These are phyloP conservation scores for Thalassarche chlororhynchos DNA, from an alignment of 2,113 vertebrate genomes.

Conservation along the genomic window DNA sequence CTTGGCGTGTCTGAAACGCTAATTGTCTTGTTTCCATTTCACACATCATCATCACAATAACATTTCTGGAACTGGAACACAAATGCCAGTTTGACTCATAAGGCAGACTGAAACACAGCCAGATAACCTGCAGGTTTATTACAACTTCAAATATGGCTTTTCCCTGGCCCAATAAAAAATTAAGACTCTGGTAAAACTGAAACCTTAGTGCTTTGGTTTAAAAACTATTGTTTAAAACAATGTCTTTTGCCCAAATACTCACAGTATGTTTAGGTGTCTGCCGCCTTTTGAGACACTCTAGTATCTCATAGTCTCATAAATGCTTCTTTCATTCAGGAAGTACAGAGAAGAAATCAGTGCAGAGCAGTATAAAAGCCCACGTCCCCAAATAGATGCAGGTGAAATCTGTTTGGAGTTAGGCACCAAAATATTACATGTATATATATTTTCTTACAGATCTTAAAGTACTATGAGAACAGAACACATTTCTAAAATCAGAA, in stretches of 20 bases:
- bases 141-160: not conserved
- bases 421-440: not conserved
- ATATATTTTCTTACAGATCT: not conserved
- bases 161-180: not conserved
- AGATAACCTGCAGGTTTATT: not conserved
- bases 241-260: not conserved
- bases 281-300: not conserved
- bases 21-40: conserved; percentile 20
- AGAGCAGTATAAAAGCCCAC: not conserved
- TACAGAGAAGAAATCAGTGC: not conserved
- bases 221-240: not conserved
- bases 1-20: not conserved
- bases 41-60: conserved; percentile 5
- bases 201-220: not conserved
- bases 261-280: not conserved
- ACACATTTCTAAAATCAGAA: not conserved
- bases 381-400: not conserved
- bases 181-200: not conserved
- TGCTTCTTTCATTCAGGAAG: not conserved
- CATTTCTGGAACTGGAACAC: not conserved
- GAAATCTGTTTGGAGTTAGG: not conserved
- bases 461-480: not conserved
- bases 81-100: not conserved
- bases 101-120: not conserved
- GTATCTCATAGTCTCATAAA: not conserved